These are phyloP conservation scores for Drosophila seguyi DNA, from an alignment of 1,140 invertebrate genomes.

Conservation along the genomic window DNA sequence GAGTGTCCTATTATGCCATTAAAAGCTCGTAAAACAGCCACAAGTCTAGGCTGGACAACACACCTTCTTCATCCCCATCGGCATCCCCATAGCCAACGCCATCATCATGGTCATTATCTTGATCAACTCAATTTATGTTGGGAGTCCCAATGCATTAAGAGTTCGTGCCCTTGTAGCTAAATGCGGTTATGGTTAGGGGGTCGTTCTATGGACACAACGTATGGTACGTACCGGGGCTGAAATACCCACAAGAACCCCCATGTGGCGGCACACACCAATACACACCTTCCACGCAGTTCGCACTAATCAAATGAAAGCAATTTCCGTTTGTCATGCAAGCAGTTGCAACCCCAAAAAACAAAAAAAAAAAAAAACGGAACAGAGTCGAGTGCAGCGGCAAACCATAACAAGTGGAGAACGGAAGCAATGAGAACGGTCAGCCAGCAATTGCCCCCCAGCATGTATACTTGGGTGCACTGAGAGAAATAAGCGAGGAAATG, in stretches of 20 bases:
- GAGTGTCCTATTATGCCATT: slow-evolving; percentile 43
- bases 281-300: slow-evolving; percentile 50
- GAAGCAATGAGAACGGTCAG: slow-evolving; percentile 73
- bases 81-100: slow-evolving; percentile 10
- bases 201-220: slow-evolving; percentile 18
- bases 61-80: slow-evolving; percentile 37
- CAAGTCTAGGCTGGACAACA: slow-evolving; percentile 43
- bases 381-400: slow-evolving; percentile 58
- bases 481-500: neutral
- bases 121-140: slow-evolving; percentile 46
- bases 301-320: slow-evolving; percentile 74
- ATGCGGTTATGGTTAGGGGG: slow-evolving; percentile 56
- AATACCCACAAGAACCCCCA: slow-evolving; percentile 6
- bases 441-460: slow-evolving; percentile 56
- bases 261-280: slow-evolving; percentile 19
- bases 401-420: slow-evolving; percentile 47
- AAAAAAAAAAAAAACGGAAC: slow-evolving; percentile 7
- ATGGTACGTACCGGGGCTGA: neutral
- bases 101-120: slow-evolving; percentile 44
- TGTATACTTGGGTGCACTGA: slow-evolving; percentile 13
- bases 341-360: slow-evolving; percentile 47
- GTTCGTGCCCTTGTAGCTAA: slow-evolving; percentile 64
- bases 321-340: slow-evolving; percentile 75
- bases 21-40: slow-evolving; percentile 50
- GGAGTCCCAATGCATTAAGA: slow-evolving; percentile 59